Evolutionary conservation across 2,888 invertebrate species (phyloP).

Genomic region (Chrysina gloriosa): DNA sequence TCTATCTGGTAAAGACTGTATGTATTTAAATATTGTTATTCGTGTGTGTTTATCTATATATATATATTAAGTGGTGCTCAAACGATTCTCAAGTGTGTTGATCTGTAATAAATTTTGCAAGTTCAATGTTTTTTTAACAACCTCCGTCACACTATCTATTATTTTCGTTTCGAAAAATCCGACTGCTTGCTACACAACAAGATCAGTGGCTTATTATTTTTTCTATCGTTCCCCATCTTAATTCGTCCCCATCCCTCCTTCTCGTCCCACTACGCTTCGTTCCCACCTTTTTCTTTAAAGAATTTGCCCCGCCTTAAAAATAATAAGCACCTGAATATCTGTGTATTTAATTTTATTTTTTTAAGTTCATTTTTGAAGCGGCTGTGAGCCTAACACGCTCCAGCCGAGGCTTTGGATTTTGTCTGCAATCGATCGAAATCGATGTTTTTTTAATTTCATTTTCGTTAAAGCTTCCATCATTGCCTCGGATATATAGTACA

Average conservation of each 20-base stretch:
- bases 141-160: constrained; percentile 55
- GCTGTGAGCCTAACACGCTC: constrained; percentile 32
- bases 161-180: constrained; percentile 37
- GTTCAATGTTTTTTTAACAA: constrained; percentile 61
- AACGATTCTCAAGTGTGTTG: constrained; percentile 64
- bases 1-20: constrained; percentile 65
- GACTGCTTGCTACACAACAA: constrained; percentile 60
- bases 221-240: not conserved
- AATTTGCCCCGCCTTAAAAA: constrained; percentile 45
- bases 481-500: constrained; percentile 60
- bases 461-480: constrained; percentile 58
- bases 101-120: constrained; percentile 65
- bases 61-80: constrained; percentile 63
- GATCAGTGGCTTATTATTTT: constrained; percentile 48
- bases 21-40: constrained; percentile 66
- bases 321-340: constrained; percentile 48
- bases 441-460: constrained; percentile 49
- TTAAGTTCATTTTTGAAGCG: constrained; percentile 16
- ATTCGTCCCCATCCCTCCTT: not conserved
- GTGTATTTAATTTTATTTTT: constrained; percentile 37
- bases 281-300: constrained; percentile 21
- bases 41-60: constrained; percentile 60
- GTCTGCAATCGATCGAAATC: constrained; percentile 58
- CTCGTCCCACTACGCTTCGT: not conserved
- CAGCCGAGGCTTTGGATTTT: constrained; percentile 53